phyloP scores from a whole-genome alignment of 2,888 invertebrate genomes.

The Hyposoter dolosus region DNA sequence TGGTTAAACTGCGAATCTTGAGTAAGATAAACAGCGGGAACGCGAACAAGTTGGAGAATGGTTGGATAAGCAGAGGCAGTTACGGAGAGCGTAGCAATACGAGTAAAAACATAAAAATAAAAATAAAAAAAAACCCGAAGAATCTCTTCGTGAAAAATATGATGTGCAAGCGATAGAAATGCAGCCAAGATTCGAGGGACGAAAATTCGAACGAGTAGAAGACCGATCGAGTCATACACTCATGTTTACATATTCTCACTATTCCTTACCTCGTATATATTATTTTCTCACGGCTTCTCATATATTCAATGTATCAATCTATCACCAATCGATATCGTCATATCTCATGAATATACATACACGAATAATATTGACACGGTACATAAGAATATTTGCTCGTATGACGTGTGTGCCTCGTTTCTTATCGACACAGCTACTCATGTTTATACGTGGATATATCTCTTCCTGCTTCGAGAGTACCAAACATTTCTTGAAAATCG shows the following conservation, averaged over 20 bases:
- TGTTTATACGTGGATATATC: slow-evolving; percentile 26
- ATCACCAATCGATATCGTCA: slow-evolving; percentile 60
- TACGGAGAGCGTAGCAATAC: slow-evolving; percentile 16
- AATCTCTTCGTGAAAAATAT: slow-evolving; percentile 10
- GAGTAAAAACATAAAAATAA: not conserved
- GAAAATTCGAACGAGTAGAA: slow-evolving; percentile 8
- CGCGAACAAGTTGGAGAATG: slow-evolving; percentile 36
- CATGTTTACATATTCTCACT: slow-evolving; percentile 13
- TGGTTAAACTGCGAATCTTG: slow-evolving; percentile 67
- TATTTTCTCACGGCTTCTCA: slow-evolving; percentile 31
- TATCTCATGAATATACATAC: slow-evolving; percentile 43
- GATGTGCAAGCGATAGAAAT: slow-evolving; percentile 46
- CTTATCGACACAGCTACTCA: slow-evolving; percentile 1
- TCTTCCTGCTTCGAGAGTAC: slow-evolving; percentile 35
- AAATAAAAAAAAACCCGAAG: not conserved
- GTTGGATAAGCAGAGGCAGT: slow-evolving; percentile 23
- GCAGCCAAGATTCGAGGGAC: slow-evolving; percentile 20
- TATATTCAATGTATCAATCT: slow-evolving; percentile 64
- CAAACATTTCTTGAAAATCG: slow-evolving; percentile 47
- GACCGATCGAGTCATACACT: not conserved
- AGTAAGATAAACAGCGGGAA: slow-evolving; percentile 63
- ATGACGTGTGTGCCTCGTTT: not conserved
- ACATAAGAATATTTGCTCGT: slow-evolving; percentile 40
- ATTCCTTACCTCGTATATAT: slow-evolving; percentile 20
- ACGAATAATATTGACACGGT: slow-evolving; percentile 9